Evolutionary conservation across 1,140 invertebrate species (phyloP).

Genomic region (Pomacea maculata): DNA sequence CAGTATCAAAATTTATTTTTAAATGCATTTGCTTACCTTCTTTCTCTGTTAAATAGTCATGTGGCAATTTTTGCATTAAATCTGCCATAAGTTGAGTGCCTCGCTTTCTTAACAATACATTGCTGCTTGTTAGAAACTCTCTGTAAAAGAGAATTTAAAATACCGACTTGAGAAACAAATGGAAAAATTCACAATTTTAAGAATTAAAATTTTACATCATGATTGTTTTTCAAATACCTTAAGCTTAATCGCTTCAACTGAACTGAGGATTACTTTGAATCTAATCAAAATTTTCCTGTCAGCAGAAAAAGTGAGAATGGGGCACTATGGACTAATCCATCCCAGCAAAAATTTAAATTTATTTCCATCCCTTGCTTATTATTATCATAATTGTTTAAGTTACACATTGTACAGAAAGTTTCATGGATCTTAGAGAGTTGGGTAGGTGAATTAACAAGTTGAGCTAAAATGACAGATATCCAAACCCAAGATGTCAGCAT

Average conservation of each 20-base stretch:
- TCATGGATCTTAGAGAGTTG: background rate
- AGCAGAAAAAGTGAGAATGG: background rate
- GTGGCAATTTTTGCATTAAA: conserved; percentile 37
- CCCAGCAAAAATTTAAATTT: background rate
- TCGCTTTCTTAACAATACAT: conserved; percentile 23
- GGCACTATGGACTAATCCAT: background rate
- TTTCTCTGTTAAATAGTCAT: conserved; percentile 29
- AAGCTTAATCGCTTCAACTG: too few species aligned
- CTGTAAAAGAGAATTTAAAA: conserved; percentile 22
- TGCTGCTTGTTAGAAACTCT: conserved; percentile 31
- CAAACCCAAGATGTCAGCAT: too few species aligned
- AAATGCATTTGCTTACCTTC: conserved; percentile 31
- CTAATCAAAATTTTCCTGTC: background rate
- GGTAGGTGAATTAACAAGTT: too few species aligned
- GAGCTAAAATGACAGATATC: too few species aligned
- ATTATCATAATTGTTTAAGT: too few species aligned
- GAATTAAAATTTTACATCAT: background rate
- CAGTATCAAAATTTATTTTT: too few species aligned
- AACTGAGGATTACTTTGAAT: too few species aligned
- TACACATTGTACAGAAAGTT: background rate
- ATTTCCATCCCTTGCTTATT: background rate
- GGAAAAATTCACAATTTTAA: background rate
- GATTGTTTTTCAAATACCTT: too few species aligned
- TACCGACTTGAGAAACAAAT: background rate
- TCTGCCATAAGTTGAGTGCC: conserved; percentile 41